phyloP scores from a whole-genome alignment of 2,888 invertebrate species.

The Hofmannophila pseudospretella region DNA sequence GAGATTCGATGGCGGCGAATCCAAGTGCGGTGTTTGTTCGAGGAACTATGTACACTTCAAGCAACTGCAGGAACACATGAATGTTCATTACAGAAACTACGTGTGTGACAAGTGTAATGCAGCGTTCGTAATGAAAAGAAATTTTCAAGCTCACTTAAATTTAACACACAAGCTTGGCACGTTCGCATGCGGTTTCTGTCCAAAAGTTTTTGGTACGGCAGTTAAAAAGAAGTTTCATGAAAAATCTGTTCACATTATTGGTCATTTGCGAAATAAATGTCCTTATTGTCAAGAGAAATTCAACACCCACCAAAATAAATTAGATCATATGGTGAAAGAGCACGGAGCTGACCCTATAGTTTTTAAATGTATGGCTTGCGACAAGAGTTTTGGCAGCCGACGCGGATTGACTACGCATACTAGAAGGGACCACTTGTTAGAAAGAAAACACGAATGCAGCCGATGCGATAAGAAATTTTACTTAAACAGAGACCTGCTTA shows the following conservation, averaged over 20 bases:
- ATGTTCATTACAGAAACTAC: conserved; percentile 10
- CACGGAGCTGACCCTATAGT: conserved; percentile 39
- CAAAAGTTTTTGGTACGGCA: conserved; percentile 28
- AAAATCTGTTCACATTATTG: conserved; percentile 5
- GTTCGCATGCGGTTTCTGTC: conserved; percentile 41
- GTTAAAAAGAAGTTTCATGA: conserved; percentile 22
- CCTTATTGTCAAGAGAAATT: conserved; percentile 38
- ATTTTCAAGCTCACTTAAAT: conserved; percentile 20
- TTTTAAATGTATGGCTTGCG: conserved; percentile 47
- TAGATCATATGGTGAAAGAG: conserved; percentile 42
- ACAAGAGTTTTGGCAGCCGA: conserved; percentile 39
- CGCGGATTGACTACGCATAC: conserved; percentile 37
- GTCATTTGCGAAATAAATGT: conserved; percentile 36
- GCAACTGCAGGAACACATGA: conserved; percentile 22
- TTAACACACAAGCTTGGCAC: conserved; percentile 37
- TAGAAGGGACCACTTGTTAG: conserved; percentile 56
- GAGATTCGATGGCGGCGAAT: conserved; percentile 23
- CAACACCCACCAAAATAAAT: conserved; percentile 42
- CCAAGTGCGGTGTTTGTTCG: conserved; percentile 26
- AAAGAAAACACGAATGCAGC: conserved; percentile 51
- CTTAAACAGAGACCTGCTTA: conserved; percentile 27
- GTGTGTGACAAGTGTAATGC: conserved; percentile 3
- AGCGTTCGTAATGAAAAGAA: not conserved
- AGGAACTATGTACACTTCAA: conserved; percentile 27
- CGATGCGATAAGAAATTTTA: conserved; percentile 60